Conservation (phyloP, 2,797 vertebrate species). For the Sebastes paucispinis region DNA sequence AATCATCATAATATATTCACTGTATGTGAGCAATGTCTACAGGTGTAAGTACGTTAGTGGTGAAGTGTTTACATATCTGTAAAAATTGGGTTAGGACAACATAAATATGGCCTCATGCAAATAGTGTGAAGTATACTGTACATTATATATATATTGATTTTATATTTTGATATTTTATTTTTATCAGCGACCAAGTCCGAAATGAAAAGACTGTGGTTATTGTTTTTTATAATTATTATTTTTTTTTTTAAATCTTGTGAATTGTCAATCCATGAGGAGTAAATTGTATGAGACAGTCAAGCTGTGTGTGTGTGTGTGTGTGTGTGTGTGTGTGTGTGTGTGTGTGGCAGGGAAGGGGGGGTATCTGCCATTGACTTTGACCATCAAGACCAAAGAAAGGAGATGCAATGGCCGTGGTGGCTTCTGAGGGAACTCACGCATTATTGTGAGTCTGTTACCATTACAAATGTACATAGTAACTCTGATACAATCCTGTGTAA, state of each 20-base stretch:
- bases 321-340: background rate
- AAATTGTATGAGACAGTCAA: background rate
- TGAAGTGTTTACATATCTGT: background rate
- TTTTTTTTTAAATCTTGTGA: background rate
- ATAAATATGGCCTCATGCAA: background rate
- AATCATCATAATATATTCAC: constrained; percentile 46
- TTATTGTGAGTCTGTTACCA: background rate
- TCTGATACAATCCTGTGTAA: background rate
- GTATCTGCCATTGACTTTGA: constrained; percentile 49
- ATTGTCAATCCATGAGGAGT: background rate
- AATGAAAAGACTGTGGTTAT: background rate
- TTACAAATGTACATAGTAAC: background rate
- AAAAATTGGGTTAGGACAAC: background rate
- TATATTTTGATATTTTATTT: background rate
- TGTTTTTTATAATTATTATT: background rate
- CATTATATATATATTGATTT: background rate
- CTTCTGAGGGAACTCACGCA: background rate
- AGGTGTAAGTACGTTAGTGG: background rate
- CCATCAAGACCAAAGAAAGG: constrained; percentile 5
- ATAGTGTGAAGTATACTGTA: background rate
- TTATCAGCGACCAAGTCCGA: background rate
- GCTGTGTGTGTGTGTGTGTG: background rate
- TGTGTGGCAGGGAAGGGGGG: too few species aligned
- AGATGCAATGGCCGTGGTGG: background rate
- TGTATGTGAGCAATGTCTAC: constrained; percentile 25